A percentile compares a stretch with the other conserved stretches of the same genome.
phyloP scores from a whole-genome alignment of 2,113 vertebrate genomes.

The Gambusia affinis region DNA sequence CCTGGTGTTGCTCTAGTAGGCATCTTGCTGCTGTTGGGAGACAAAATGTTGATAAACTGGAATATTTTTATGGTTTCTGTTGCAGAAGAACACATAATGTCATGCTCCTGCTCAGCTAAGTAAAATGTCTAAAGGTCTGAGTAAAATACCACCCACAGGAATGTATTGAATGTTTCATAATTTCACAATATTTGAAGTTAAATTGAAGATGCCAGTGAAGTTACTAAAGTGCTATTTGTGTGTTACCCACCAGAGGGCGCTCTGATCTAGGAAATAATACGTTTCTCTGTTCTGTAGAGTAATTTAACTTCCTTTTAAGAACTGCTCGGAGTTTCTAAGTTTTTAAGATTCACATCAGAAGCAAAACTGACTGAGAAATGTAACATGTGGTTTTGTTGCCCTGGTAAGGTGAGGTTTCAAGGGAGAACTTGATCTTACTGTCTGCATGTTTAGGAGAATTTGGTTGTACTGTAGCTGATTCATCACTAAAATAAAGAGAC shows the following conservation, averaged over 20 bases:
- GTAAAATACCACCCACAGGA: no score
- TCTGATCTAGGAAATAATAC: neutral
- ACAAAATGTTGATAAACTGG: neutral
- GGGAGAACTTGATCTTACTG: no score
- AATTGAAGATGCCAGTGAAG: neutral
- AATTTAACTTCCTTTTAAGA: neutral
- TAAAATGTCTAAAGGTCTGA: neutral
- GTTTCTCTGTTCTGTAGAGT: neutral
- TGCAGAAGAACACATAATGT: neutral
- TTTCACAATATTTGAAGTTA: neutral
- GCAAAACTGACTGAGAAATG: no score
- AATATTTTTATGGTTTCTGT: neutral
- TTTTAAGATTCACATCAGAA: no score
- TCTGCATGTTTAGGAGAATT: no score
- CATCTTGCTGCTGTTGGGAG: neutral
- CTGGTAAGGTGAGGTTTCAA: no score
- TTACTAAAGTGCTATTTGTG: neutral
- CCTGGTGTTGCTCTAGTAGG: neutral
- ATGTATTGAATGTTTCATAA: neutral
- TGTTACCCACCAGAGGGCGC: neutral
- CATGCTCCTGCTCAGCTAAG: neutral
- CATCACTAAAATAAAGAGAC: no score
- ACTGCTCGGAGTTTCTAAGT: neutral
- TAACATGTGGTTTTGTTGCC: no score
- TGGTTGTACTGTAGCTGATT: no score